Conservation (phyloP, 2,797 vertebrate species). For the Gastrophryne carolinensis region DNA sequence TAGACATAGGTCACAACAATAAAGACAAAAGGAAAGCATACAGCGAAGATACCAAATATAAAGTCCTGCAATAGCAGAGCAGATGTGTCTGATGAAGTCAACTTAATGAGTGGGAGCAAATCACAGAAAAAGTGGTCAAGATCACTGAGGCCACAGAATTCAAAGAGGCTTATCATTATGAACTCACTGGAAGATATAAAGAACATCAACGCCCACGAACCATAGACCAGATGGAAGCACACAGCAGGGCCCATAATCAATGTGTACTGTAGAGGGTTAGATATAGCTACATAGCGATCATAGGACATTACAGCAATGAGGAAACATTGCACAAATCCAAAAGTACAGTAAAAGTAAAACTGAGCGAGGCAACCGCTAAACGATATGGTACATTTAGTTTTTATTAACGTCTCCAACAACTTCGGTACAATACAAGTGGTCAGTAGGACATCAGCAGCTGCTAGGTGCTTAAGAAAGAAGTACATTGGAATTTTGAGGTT, state of each 20-base stretch:
- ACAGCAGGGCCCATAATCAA: background rate
- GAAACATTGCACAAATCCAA: background rate
- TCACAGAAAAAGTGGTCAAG: no score
- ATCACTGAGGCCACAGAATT: background rate
- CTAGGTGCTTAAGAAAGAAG: background rate
- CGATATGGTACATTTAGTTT: background rate
- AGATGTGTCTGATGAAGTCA: no score
- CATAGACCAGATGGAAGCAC: background rate
- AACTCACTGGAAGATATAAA: background rate
- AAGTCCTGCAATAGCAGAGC: no score
- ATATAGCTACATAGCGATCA: no score
- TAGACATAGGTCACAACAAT: background rate
- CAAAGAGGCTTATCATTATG: background rate
- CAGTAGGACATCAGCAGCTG: background rate
- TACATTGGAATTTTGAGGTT: background rate
- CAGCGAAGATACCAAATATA: background rate
- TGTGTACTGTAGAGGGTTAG: background rate
- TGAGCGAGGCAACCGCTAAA: background rate
- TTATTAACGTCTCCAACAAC: background rate
- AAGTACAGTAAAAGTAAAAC: background rate
- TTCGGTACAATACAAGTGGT: background rate
- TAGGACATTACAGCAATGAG: no score
- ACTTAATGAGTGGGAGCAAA: no score
- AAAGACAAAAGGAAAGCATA: background rate
- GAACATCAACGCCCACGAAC: background rate